A percentile compares a stretch with the other conserved stretches of the same genome.
Conservation (phyloP, 2,113 vertebrate genomes). For the Pelobates fuscus region DNA sequence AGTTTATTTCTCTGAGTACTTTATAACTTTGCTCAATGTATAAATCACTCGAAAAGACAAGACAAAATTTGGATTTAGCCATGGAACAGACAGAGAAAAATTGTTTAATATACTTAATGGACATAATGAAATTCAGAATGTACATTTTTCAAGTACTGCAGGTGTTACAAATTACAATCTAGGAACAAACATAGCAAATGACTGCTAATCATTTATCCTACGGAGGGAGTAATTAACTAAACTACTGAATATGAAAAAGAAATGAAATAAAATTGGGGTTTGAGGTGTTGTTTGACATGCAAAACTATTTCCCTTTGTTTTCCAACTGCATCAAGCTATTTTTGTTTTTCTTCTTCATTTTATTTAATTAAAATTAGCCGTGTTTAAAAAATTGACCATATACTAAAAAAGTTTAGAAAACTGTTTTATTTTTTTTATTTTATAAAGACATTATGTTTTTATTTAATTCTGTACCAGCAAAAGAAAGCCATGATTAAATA, state of each 20-base stretch:
- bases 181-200: slow-evolving; percentile 46
- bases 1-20: slow-evolving; percentile 22
- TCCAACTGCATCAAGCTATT: slow-evolving; percentile 24
- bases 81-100: slow-evolving; percentile 33
- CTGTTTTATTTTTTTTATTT: slow-evolving; percentile 52
- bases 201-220: slow-evolving; percentile 50
- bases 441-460: slow-evolving; percentile 69
- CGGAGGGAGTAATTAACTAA: slow-evolving; percentile 46
- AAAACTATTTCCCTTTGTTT: slow-evolving; percentile 33
- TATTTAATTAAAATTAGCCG: slow-evolving; percentile 46
- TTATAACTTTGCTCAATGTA: slow-evolving; percentile 23
- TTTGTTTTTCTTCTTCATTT: slow-evolving; percentile 46
- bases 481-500: slow-evolving; percentile 74
- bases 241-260: slow-evolving; percentile 38
- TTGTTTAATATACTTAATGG: slow-evolving; percentile 47
- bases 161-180: slow-evolving; percentile 47
- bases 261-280: slow-evolving; percentile 32
- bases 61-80: slow-evolving; percentile 39
- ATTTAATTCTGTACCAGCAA: slow-evolving; percentile 63
- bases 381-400: slow-evolving; percentile 55
- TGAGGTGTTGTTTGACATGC: slow-evolving; percentile 14
- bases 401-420: slow-evolving; percentile 62
- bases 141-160: slow-evolving; percentile 49
- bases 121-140: slow-evolving; percentile 36
- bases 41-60: slow-evolving; percentile 41